Evolutionary conservation across 2,113 vertebrate species (phyloP).

Genomic region (Ptychochromis oligacanthus): DNA sequence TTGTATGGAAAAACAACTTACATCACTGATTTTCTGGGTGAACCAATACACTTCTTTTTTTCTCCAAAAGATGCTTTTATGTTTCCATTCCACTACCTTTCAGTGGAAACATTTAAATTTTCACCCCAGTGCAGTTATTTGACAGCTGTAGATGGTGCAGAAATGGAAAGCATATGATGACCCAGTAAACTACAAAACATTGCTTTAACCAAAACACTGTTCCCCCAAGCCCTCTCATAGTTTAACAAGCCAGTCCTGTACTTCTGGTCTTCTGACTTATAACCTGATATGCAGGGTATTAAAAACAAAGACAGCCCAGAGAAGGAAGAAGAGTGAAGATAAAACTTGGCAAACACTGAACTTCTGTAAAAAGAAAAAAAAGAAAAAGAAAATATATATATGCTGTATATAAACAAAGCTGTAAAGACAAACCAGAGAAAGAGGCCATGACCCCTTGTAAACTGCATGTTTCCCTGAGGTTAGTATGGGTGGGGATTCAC

Average conservation of each 20-base stretch:
- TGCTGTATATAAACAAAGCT: neutral
- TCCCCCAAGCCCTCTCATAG: neutral
- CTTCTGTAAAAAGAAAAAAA: neutral
- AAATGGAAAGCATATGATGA: neutral
- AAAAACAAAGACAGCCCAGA: neutral
- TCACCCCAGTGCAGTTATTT: fast-evolving
- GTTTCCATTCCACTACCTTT: neutral
- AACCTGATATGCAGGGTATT: neutral
- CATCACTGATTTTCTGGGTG: neutral
- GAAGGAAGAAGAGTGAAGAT: neutral
- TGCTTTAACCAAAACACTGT: neutral
- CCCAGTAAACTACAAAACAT: too few relatives aligned
- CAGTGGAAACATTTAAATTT: fast-evolving
- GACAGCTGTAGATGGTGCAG: neutral
- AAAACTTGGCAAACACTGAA: neutral
- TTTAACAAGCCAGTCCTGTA: slow-evolving; percentile 45
- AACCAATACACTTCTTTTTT: neutral
- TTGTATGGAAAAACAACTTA: neutral
- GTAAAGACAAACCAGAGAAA: neutral
- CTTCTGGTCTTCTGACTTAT: slow-evolving; percentile 37
- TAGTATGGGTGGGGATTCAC: neutral
- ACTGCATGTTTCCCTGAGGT: neutral
- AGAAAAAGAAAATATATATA: too few relatives aligned
- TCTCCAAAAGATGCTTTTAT: neutral
- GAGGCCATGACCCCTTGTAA: neutral